A percentile compares a stretch with the other conserved stretches of the same genome.
These are phyloP conservation scores for Camelus bactrianus DNA, from an alignment of 2,113 vertebrate genomes.

Conservation along the genomic window DNA sequence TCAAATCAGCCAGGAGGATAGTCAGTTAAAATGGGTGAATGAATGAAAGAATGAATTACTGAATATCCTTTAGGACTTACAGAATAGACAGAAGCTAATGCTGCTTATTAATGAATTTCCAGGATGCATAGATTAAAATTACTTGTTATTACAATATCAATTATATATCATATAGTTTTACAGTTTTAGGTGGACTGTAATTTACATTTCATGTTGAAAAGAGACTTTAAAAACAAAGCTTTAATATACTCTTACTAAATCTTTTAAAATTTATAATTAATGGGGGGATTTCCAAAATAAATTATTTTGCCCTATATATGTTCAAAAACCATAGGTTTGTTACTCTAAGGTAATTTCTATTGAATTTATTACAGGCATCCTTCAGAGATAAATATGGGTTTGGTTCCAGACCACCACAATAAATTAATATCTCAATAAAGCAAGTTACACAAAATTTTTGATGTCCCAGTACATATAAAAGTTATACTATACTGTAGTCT, in stretches of 20 bases:
- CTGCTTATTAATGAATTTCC: neutral
- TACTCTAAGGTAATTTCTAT: neutral
- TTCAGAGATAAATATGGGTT: neutral
- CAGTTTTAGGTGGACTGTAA: neutral
- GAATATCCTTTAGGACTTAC: neutral
- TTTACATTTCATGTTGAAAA: slow-evolving; percentile 9
- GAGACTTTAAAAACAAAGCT: slow-evolving; percentile 25
- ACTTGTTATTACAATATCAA: slow-evolving; percentile 16
- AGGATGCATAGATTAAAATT: neutral
- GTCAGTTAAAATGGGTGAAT: neutral
- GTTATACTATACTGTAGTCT: neutral
- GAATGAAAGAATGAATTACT: neutral
- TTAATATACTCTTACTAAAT: neutral
- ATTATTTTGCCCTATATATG: neutral
- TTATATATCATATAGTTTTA: slow-evolving; percentile 8
- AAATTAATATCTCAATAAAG: neutral
- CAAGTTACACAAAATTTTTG: neutral
- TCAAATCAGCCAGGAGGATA: slow-evolving; percentile 33
- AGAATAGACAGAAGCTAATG: neutral
- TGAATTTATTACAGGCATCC: neutral
- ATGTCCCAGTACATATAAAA: neutral
- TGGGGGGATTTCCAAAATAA: neutral
- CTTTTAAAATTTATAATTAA: slow-evolving; percentile 35
- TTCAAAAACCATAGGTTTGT: neutral
- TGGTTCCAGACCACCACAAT: neutral